Evolutionary conservation across 2,113 vertebrate species (phyloP).

Genomic region (Spermophilus dauricus): DNA sequence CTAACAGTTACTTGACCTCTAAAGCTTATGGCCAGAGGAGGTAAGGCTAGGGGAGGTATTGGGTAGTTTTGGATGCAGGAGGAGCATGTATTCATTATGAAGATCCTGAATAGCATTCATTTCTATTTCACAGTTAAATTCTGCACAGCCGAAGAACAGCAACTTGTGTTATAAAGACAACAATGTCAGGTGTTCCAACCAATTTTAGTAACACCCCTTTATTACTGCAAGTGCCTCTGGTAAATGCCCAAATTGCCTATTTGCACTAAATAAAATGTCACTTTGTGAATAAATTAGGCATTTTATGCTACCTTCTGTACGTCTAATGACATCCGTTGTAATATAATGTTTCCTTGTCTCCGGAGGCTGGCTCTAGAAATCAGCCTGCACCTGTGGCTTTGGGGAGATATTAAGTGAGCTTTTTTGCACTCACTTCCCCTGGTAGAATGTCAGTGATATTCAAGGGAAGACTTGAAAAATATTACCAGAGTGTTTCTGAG

Average conservation of each 20-base stretch:
- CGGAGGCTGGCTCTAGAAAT: constrained; percentile 79
- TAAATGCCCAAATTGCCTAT: constrained; percentile 88
- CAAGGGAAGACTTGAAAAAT: constrained; percentile 70
- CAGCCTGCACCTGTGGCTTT: constrained; percentile 85
- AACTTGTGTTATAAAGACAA: constrained; percentile 79
- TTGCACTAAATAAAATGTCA: constrained; percentile 89
- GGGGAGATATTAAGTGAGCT: constrained; percentile 73
- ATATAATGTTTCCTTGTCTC: constrained; percentile 80
- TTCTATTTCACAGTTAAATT: constrained; percentile 59
- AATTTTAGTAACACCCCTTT: constrained; percentile 82
- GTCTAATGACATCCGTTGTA: constrained; percentile 82
- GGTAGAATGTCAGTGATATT: constrained; percentile 70
- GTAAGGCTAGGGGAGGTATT: background rate
- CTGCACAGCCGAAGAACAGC: constrained; percentile 63
- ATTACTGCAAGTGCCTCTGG: constrained; percentile 76
- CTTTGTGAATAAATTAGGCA: constrained; percentile 89
- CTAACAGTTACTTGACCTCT: constrained; percentile 52
- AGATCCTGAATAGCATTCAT: background rate
- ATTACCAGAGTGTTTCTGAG: constrained; percentile 61
- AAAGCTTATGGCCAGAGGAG: background rate
- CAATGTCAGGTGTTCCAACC: constrained; percentile 79
- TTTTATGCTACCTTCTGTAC: constrained; percentile 84
- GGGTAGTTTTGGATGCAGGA: background rate
- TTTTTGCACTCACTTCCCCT: constrained; percentile 11
- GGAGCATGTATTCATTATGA: background rate